These are phyloP conservation scores for Tachystola acroxantha DNA, from an alignment of 2,888 invertebrate genomes.

Conservation along the genomic window DNA sequence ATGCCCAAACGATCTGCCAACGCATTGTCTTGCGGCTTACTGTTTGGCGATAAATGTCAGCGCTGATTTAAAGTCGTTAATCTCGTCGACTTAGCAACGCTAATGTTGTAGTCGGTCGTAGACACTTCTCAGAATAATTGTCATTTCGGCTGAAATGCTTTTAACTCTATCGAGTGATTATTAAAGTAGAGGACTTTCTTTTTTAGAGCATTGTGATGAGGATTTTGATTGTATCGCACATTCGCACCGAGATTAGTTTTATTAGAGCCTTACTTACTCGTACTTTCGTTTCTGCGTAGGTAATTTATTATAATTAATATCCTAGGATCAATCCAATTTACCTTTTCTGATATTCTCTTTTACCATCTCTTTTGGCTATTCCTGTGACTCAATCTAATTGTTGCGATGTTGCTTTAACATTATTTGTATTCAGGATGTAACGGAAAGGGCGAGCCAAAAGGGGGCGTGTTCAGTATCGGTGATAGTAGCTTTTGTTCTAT, in stretches of 20 bases:
- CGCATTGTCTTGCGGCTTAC: conserved; percentile 73
- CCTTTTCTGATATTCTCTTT: too few species aligned
- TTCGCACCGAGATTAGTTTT: background rate
- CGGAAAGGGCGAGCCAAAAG: too few species aligned
- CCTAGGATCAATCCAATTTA: too few species aligned
- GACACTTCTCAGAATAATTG: conserved; percentile 18
- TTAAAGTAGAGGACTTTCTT: conserved; percentile 3
- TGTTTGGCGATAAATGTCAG: conserved; percentile 60
- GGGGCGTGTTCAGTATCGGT: too few species aligned
- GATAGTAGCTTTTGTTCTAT: too few species aligned
- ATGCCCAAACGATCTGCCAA: conserved; percentile 71
- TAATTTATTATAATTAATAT: too few species aligned
- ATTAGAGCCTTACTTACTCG: too few species aligned
- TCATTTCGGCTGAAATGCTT: conserved; percentile 1
- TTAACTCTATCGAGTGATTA: background rate
- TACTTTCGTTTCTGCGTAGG: too few species aligned
- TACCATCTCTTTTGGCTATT: too few species aligned
- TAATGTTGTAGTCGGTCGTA: conserved; percentile 11
- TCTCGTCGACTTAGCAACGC: conserved; percentile 30
- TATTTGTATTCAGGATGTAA: too few species aligned
- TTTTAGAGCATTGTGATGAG: background rate
- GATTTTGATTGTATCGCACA: background rate
- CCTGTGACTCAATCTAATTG: too few species aligned
- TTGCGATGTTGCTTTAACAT: too few species aligned
- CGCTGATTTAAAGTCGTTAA: conserved; percentile 51